Evolutionary conservation across 2,888 invertebrate genomes (phyloP), one percentile per base, ranked within the genome.

Genomic region (Neoaliturus tenellus): DNA sequence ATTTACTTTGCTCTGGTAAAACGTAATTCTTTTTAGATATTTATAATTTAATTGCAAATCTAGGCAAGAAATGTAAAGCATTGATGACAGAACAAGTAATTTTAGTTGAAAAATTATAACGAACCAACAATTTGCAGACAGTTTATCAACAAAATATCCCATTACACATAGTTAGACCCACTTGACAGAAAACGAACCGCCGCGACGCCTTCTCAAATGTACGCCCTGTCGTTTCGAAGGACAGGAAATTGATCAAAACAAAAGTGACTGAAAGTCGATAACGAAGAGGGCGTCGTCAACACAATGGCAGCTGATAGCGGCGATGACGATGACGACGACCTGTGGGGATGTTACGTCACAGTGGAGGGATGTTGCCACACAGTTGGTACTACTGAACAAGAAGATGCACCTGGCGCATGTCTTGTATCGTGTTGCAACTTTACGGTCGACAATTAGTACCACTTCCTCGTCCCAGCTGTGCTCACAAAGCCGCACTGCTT

Each of bases 251-350:
- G 25, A 31, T 28, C 28, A 62, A 62, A 62, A 62, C 62, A 62
- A 62, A 62, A 62, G 62, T 62, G 62, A 62, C 62, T 62, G 25
- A 28, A 62, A 14, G 62, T 62, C 62, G 28, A 62, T 62, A 62
- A 62, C 62, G 62, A 62, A 28, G 62, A 31, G 55, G 55, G 55
- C 55, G 55, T 5, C 55, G 55, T 55, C 55, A n/a, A 23, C 31
- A 62, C 62, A 62, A 62, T 62, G 28, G 62, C 8, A 3, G 1
- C 62, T 62, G 62, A 62, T 62, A 14, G 62, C 31, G 14, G n/a
- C n/a, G n/a, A n/a, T n/a, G n/a, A n/a, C n/a, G n/a, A n/a, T n/a
- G n/a, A n/a, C n/a, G n/a, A n/a, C n/a, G n/a, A n/a, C n/a, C n/a
- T n/a, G n/a, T n/a, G n/a, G n/a, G n/a, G n/a, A n/a, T 31, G 4